Conservation (phyloP, 2,113 vertebrate species). For the Clarias magur region DNA sequence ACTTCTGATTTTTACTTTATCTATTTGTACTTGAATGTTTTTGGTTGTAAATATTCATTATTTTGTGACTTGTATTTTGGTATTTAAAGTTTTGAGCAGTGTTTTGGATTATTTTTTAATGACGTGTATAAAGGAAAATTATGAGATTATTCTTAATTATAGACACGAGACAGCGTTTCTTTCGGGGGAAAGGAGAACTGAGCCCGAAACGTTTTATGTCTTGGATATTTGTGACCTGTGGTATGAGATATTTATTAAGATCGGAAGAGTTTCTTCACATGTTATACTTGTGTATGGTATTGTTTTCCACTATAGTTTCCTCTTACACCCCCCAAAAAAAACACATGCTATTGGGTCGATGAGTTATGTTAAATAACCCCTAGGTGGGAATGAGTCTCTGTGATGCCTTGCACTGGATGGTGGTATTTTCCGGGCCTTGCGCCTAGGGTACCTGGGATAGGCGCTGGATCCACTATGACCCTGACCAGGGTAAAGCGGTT, state of each 20-base stretch:
- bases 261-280: background rate
- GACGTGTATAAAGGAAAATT: slow-evolving; percentile 34
- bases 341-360: background rate
- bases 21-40: slow-evolving; percentile 48
- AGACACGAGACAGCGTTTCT: slow-evolving; percentile 31
- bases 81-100: slow-evolving; percentile 49
- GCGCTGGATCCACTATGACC: background rate
- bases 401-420: background rate
- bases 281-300: background rate
- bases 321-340: background rate
- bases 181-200: slow-evolving; percentile 23
- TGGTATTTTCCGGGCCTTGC: background rate
- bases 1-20: slow-evolving; percentile 41
- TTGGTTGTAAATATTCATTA: slow-evolving; percentile 50
- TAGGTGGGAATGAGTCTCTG: background rate
- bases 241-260: slow-evolving; percentile 34
- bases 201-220: slow-evolving; percentile 44
- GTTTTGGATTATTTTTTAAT: slow-evolving; percentile 43
- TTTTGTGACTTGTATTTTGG: slow-evolving; percentile 33
- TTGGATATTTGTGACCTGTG: slow-evolving; percentile 38
- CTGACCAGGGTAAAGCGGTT: background rate
- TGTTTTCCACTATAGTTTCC: background rate
- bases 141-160: slow-evolving; percentile 26
- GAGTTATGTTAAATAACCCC: background rate
- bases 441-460: too few relatives aligned